phyloP scores from a whole-genome alignment of 2,888 invertebrate species.

The Amaurobius ferox region DNA sequence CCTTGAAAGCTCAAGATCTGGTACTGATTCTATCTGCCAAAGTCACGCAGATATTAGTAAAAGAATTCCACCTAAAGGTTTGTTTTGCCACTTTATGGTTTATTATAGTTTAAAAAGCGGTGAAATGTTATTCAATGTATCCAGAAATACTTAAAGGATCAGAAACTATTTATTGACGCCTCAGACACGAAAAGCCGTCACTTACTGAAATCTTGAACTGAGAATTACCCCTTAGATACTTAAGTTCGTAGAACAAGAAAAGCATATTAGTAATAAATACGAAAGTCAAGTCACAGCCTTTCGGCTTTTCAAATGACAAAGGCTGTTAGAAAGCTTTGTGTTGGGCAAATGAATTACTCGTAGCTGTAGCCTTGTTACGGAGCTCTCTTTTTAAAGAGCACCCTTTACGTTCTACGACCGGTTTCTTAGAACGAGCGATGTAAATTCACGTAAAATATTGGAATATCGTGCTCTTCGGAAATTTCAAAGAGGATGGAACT shows the following conservation, averaged over 20 bases:
- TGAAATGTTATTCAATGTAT: no score
- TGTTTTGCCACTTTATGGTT: no score
- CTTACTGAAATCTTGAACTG: no score
- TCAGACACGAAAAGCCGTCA: no score
- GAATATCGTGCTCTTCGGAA: neutral
- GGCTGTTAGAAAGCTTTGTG: neutral
- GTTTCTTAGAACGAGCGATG: neutral
- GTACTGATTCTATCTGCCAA: no score
- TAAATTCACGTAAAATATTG: constrained; percentile 5
- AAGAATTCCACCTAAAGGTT: no score
- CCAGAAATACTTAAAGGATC: no score
- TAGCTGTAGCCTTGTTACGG: neutral
- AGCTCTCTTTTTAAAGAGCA: neutral
- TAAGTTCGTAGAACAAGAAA: neutral
- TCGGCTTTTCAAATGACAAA: constrained; percentile 5
- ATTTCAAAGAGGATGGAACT: neutral
- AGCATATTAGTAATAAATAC: neutral
- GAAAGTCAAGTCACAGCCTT: neutral
- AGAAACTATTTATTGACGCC: no score
- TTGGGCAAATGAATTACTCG: neutral
- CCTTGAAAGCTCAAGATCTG: no score
- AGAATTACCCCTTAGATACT: neutral
- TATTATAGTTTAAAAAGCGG: no score
- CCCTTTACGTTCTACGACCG: neutral
- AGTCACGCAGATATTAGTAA: no score